These are phyloP conservation scores for Mormyrus iriodes DNA, from an alignment of 2,113 vertebrate genomes.

Conservation along the genomic window DNA sequence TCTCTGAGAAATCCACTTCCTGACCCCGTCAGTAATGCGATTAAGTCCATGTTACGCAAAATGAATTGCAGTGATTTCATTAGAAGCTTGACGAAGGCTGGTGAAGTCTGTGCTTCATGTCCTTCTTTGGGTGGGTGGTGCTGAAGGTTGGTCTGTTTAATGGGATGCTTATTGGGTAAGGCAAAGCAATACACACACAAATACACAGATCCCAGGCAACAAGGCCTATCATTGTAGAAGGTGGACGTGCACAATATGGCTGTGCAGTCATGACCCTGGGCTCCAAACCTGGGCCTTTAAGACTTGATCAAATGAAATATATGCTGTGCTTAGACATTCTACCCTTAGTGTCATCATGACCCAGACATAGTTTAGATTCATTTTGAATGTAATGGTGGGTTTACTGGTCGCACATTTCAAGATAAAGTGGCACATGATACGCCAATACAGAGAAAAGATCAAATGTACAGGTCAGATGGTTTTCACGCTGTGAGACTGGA, in stretches of 20 bases:
- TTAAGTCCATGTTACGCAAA: conserved; percentile 65
- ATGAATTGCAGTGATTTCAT: conserved; percentile 63
- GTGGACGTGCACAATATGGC: not conserved
- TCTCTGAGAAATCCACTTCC: conserved; percentile 43
- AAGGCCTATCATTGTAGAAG: not conserved
- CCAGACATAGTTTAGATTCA: not conserved
- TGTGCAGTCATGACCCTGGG: not conserved
- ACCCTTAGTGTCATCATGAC: not conserved
- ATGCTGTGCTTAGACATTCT: not conserved
- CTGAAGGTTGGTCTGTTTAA: not conserved
- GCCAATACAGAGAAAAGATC: not conserved
- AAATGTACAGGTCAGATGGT: not conserved
- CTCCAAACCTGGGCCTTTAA: not conserved
- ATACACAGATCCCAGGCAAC: not conserved
- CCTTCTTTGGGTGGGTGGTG: not conserved
- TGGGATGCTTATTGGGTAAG: not conserved
- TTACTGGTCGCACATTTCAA: not conserved
- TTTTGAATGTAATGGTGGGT: not conserved
- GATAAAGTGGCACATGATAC: not conserved
- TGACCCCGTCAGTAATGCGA: conserved; percentile 58
- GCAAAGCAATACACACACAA: not conserved
- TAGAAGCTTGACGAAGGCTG: conserved; percentile 56
- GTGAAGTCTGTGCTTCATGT: conserved; percentile 19
- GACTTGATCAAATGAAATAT: not conserved
- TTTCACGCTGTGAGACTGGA: not conserved